Base-by-base conservation (phyloP, 23 tunicate species). In the Styela plicata region DNA sequence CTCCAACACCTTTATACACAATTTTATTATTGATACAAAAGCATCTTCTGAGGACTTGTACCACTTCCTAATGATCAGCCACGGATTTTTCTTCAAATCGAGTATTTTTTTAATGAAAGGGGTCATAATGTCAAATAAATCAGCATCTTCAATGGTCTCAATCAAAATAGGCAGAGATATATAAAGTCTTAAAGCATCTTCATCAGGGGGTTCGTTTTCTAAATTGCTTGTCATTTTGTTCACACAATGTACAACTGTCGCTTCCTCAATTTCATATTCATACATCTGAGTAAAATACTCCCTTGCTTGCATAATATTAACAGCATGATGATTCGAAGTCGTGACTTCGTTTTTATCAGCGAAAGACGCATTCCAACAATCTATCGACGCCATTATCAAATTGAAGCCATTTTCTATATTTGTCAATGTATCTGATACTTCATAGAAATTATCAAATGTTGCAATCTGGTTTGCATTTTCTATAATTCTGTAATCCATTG, bases 161-260 rank as follows among this genome's bases (percentile, higher is more conserved):
- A 44, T 5, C 13, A 44, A 7, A 7, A 44, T 44, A 5, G 94
- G 94, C 22, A 96, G 62, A 63, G 71, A 16, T 37, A 96, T 63
- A 82, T 83, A 96, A n/a, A 96, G 22, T 61, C 99, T 71, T 0
- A 96, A 74, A 18, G 97, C 89, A 81, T 96, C 99, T 35, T 91
- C 77, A 65, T 96, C 97, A 34, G 99, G 97, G n/a, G 96, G 99
- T 69, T 71, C 89, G 2, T 61, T 62, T 22, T 78, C 26, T 29
- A 91, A 34, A 5, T 82, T 69, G 2, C 94, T 94, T 2, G 88
- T 25, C 61, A 96, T 44, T 13, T 44, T 13, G 13, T 5, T 5
- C 10, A 44, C 10, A 13, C 13, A 44, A 7, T 44, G 7, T 13
- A 44, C 13, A 44, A 44, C 13, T 5, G 57, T 44, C n/a, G n/a